A percentile compares a stretch with the other conserved stretches of the same genome.
Evolutionary conservation across 2,113 vertebrate species (phyloP).

Genomic region (Euleptes europaea): DNA sequence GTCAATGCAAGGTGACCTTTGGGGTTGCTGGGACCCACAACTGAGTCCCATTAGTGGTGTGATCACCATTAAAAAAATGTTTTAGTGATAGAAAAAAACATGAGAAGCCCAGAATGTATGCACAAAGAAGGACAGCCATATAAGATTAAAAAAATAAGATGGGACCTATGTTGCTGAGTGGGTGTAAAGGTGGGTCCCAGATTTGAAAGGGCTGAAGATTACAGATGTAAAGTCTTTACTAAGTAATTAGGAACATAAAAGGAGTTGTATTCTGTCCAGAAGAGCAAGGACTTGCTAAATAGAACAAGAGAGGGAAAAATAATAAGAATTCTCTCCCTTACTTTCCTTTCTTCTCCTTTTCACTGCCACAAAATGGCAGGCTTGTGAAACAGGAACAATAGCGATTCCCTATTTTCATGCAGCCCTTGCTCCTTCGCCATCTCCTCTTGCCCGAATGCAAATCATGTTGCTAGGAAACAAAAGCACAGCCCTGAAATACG

Average conservation of each 20-base stretch:
- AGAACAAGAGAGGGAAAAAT: neutral
- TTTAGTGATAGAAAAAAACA: neutral
- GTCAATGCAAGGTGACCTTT: too few relatives aligned
- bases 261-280: neutral
- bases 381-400: neutral
- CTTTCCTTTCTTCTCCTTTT: neutral
- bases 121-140: neutral
- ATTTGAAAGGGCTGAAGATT: neutral
- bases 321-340: neutral
- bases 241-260: neutral
- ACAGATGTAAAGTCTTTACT: neutral
- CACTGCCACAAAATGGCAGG: neutral
- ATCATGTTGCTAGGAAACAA: conserved; percentile 40
- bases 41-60: too few relatives aligned
- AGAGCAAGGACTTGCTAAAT: neutral
- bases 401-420: neutral
- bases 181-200: neutral
- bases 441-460: conserved; percentile 20
- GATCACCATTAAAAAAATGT: neutral
- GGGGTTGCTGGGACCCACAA: too few relatives aligned
- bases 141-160: neutral
- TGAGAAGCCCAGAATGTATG: neutral
- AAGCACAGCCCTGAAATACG: conserved; percentile 13
- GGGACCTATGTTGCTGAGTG: neutral
- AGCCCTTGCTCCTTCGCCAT: neutral